These are phyloP conservation scores for Monochamus alternatus DNA, from an alignment of 2,888 invertebrate genomes.

Conservation along the genomic window DNA sequence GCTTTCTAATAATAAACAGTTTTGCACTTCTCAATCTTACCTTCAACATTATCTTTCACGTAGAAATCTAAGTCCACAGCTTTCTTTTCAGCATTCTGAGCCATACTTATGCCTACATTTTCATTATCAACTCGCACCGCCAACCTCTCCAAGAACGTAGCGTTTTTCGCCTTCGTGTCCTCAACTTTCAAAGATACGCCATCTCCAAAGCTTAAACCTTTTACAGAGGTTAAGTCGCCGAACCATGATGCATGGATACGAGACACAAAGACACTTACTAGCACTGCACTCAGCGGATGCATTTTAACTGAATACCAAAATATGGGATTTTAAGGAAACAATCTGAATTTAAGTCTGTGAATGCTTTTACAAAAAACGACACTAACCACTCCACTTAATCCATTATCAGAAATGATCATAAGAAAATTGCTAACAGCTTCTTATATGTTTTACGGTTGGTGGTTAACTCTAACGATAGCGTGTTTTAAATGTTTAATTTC, in stretches of 20 bases:
- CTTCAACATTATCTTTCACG: conserved; percentile 56
- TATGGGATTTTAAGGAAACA: not conserved
- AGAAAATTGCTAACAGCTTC: conserved; percentile 46
- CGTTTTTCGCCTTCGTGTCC: conserved; percentile 55
- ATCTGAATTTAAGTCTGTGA: not conserved
- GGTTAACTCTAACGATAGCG: conserved; percentile 68
- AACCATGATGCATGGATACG: conserved; percentile 56
- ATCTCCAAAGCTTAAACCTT: conserved; percentile 60
- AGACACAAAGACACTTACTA: conserved; percentile 49
- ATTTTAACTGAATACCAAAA: conserved; percentile 28
- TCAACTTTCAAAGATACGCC: conserved; percentile 61
- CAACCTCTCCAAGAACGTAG: conserved; percentile 72
- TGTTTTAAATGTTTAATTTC: conserved; percentile 50
- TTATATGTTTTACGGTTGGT: conserved; percentile 66
- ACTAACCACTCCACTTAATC: conserved; percentile 53
- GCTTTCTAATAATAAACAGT: not conserved
- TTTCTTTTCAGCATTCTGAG: conserved; percentile 71
- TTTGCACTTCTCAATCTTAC: conserved; percentile 51
- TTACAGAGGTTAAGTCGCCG: conserved; percentile 58
- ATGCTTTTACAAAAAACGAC: conserved; percentile 5
- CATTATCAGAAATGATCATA: conserved; percentile 61
- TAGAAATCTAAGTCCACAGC: conserved; percentile 68
- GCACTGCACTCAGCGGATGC: conserved; percentile 53
- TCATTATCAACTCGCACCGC: conserved; percentile 74
- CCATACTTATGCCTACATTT: conserved; percentile 73